Conservation (phyloP, 2,888 invertebrate species). For the Synergus gifuensis region DNA sequence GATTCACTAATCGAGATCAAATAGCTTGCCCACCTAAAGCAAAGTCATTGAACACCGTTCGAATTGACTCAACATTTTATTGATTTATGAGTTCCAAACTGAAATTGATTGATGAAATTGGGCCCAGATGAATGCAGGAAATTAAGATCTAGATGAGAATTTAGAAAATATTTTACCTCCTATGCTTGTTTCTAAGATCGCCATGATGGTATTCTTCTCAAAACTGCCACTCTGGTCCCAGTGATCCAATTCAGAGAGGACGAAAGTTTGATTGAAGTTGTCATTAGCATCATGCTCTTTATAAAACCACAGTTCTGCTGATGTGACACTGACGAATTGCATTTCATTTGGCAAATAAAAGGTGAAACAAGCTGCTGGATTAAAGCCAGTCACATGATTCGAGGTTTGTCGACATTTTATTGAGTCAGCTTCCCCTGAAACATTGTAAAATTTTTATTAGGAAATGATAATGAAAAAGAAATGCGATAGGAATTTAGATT, state of each 20-base stretch:
- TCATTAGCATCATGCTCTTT: slow-evolving; percentile 84
- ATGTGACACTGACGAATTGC: slow-evolving; percentile 86
- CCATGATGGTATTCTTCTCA: slow-evolving; percentile 88
- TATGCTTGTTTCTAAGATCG: slow-evolving; percentile 87
- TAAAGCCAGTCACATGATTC: slow-evolving; percentile 73
- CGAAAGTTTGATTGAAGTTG: slow-evolving; percentile 86
- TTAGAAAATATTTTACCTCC: slow-evolving; percentile 77
- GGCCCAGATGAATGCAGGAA: neutral
- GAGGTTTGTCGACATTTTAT: slow-evolving; percentile 73
- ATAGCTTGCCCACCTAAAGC: slow-evolving; percentile 42
- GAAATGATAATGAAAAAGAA: neutral
- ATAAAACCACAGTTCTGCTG: slow-evolving; percentile 90
- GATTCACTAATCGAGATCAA: slow-evolving; percentile 48
- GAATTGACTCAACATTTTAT: slow-evolving; percentile 44
- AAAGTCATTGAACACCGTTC: slow-evolving; percentile 22
- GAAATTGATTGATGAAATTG: neutral
- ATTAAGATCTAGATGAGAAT: too few species aligned
- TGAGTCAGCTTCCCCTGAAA: slow-evolving; percentile 79
- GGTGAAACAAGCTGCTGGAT: slow-evolving; percentile 87
- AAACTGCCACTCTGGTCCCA: slow-evolving; percentile 85
- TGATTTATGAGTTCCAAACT: neutral
- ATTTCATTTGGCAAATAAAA: slow-evolving; percentile 89
- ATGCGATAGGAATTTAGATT: neutral
- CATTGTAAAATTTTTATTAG: slow-evolving; percentile 11
- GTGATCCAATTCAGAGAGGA: slow-evolving; percentile 88